Percentiles rank a stretch among this genome's conserved stretches.
phyloP scores from a whole-genome alignment of 53 echinoderm and acorn worm genomes.

The Hippasteria phrygiana region DNA sequence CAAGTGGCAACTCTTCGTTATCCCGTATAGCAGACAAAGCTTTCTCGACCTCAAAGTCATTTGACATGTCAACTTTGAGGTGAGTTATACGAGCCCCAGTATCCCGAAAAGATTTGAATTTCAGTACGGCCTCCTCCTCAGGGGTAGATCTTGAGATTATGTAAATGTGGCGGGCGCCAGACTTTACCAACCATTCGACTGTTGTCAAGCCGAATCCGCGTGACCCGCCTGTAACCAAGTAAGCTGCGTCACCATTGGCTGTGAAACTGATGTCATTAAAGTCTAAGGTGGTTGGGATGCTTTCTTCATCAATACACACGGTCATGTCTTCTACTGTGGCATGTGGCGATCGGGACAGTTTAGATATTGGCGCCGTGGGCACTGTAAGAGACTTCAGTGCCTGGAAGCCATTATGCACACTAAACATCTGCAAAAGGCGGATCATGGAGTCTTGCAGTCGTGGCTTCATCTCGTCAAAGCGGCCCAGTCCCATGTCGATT shows the following conservation, averaged over 20 bases:
- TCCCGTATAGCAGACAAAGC: constrained; percentile 83
- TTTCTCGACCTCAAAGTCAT: constrained; percentile 88
- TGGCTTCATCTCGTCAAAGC: constrained; percentile 89
- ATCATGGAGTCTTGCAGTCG: constrained; percentile 95
- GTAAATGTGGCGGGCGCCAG: constrained; percentile 90
- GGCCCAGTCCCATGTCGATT: constrained; percentile 94
- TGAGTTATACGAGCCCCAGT: constrained; percentile 90
- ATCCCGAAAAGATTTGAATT: constrained; percentile 88
- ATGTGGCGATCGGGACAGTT: constrained; percentile 86
- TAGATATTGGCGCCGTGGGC: constrained; percentile 94
- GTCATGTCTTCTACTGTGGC: constrained; percentile 88
- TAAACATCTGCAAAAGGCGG: constrained; percentile 92
- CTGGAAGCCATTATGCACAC: constrained; percentile 97
- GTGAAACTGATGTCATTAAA: constrained; percentile 93
- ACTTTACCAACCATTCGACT: constrained; percentile 93
- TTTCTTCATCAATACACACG: constrained; percentile 91
- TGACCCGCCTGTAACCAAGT: constrained; percentile 93
- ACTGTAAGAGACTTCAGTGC: constrained; percentile 92
- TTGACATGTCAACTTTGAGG: constrained; percentile 82
- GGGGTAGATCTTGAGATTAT: constrained; percentile 88
- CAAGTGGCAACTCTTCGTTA: constrained; percentile 83
- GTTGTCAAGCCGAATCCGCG: constrained; percentile 89
- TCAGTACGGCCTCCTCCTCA: constrained; percentile 87
- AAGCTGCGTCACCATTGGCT: constrained; percentile 82
- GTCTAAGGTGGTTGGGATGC: constrained; percentile 87